phyloP scores from a whole-genome alignment of 2,113 vertebrate species.

The Neolamprologus modestus region DNA sequence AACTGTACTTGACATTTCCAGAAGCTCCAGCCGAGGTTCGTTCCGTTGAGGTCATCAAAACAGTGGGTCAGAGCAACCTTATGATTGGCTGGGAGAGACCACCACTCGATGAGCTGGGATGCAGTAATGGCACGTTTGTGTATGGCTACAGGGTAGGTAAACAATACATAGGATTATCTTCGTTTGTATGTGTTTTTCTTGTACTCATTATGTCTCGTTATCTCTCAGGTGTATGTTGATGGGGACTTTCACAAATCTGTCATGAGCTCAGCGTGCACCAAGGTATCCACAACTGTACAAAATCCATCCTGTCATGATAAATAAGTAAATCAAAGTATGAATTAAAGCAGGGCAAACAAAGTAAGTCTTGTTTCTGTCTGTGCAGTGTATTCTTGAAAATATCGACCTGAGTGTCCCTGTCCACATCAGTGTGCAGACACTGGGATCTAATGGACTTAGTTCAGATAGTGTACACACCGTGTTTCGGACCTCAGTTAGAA shows the following conservation, averaged over 20 bases:
- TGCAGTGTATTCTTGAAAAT: conserved; percentile 58
- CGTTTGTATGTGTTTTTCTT: not conserved
- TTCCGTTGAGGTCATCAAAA: conserved; percentile 60
- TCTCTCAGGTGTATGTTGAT: conserved; percentile 32
- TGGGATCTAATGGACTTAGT: conserved; percentile 52
- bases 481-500: not conserved
- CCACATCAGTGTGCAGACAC: conserved; percentile 41
- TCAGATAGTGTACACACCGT: conserved; percentile 26
- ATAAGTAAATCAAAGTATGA: not conserved
- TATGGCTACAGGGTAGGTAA: conserved; percentile 56
- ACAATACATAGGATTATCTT: not conserved
- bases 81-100: conserved; percentile 66
- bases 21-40: conserved; percentile 55
- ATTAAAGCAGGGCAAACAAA: fast-evolving
- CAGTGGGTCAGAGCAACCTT: conserved; percentile 55
- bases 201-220: not conserved
- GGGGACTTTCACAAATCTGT: conserved; percentile 51
- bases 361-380: not conserved
- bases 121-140: conserved; percentile 61
- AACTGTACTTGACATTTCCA: not conserved
- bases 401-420: conserved; percentile 22
- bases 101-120: conserved; percentile 55
- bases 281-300: conserved; percentile 13
- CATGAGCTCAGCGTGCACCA: conserved; percentile 56
- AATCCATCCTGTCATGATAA: not conserved